Evolutionary conservation across 2,888 invertebrate species (phyloP), one percentile per base, ranked within the genome.

Genomic region (Aspidiotus destructor): DNA sequence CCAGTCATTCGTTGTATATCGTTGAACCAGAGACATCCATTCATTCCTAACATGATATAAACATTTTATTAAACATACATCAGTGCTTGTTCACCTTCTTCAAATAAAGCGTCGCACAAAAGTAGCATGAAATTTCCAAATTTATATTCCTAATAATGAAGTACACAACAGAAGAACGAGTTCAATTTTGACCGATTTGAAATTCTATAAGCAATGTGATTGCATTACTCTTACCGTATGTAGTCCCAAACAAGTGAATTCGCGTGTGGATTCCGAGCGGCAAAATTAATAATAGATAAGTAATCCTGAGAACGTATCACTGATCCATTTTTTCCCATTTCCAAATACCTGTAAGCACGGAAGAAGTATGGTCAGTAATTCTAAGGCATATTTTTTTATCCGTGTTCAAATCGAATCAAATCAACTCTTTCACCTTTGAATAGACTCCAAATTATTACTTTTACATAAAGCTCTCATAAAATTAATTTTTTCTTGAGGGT

Each of bases 261-360:
- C 7, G 92, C 95, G 0, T 84, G 79, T 0, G 89, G 86, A 78
- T 93, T 94, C 0, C 73, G 73, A 0, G 89, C 82, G 67, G 95
- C 85, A 68, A 81, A 80, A 0, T 77, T 77, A 0, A 95, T 75
- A 48, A 90, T 85, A 0, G 79, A 82, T 73, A 93, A 85, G 75
- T 89, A 92, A 77, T 95, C 94, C 77, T 95, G 94, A 6, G 86
- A 81, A 44, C 92, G 83, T 0, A 96, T 85, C 73, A 87, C 82
- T 0, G 77, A 81, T 74, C 88, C 87, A 73, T 92, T 84, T 81
- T 86, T 86, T 0, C 90, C 86, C 62, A 86, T 79, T 0, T 83
- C 80, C 28, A 95, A 79, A 74, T 86, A 86, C 74, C 92, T 92
- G 74, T 41, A 76, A 76, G n/a, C 6, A 48, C 11, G 10, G 71